Evolutionary conservation across 2,797 vertebrate genomes (phyloP).

Genomic region (Limosa lapponica): DNA sequence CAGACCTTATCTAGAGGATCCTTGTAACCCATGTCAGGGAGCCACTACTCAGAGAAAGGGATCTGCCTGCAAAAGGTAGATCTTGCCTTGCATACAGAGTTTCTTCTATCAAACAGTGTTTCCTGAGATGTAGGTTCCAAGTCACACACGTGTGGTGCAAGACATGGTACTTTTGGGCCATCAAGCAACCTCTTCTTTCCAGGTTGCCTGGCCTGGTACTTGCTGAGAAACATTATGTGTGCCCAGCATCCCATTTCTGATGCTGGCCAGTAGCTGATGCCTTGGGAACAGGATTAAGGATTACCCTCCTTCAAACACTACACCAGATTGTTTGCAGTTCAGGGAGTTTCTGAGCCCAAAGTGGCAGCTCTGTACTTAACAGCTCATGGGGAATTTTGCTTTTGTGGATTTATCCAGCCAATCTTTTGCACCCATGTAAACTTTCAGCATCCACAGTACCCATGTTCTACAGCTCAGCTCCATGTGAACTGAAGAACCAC

Average conservation of each 20-base stretch:
- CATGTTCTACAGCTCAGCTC: background rate
- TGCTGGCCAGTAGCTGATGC: background rate
- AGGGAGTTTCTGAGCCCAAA: background rate
- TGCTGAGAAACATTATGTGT: background rate
- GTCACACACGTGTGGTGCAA: background rate
- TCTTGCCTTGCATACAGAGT: background rate
- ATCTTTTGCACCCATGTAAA: background rate
- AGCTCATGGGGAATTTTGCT: background rate
- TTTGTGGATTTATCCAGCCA: background rate
- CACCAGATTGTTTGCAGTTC: background rate
- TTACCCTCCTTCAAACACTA: background rate
- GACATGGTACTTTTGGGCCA: background rate
- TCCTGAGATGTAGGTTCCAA: background rate
- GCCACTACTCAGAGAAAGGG: background rate
- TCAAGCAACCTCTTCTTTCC: background rate
- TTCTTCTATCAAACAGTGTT: fast-evolving
- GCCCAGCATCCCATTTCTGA: background rate
- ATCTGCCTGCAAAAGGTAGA: background rate
- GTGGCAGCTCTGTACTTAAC: background rate
- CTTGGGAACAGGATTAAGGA: background rate
- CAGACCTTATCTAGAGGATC: background rate
- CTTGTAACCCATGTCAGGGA: background rate
- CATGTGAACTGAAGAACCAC: fast-evolving
- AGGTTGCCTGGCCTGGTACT: background rate
- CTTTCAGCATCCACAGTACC: background rate